Percentiles rank a stretch among this genome's conserved stretches.
Evolutionary conservation across 30 jellyfish, hydroid and myxozoan species (phyloP).

Genomic region (Hydra vulgaris): DNA sequence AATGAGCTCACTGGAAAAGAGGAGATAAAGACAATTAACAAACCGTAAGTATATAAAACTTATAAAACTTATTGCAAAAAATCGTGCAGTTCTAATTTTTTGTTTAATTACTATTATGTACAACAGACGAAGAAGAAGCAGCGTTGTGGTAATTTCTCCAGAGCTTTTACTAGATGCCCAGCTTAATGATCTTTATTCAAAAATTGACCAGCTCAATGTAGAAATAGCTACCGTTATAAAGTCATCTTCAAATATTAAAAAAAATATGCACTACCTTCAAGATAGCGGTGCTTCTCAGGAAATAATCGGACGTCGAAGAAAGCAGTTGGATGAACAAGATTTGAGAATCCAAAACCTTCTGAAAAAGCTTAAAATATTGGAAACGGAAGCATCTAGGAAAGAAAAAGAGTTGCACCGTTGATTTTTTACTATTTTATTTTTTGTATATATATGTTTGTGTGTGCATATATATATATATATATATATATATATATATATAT

Average conservation of each 20-base stretch:
- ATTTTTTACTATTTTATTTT: not conserved
- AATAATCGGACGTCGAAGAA: slow-evolving; percentile 42
- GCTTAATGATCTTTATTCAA: slow-evolving; percentile 55
- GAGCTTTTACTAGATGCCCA: slow-evolving; percentile 55
- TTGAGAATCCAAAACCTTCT: slow-evolving; percentile 47
- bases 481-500: too few relatives aligned
- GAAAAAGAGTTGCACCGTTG: slow-evolving; percentile 25
- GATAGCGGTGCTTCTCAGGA: slow-evolving; percentile 47
- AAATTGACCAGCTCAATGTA: slow-evolving; percentile 58
- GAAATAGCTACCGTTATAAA: slow-evolving; percentile 56
- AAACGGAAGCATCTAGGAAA: slow-evolving; percentile 50
- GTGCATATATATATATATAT: too few relatives aligned
- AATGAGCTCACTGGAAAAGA: slow-evolving; percentile 54
- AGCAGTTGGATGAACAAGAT: slow-evolving; percentile 40
- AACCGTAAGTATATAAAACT: not conserved
- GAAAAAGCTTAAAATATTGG: slow-evolving; percentile 64
- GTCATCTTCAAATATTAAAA: slow-evolving; percentile 54
- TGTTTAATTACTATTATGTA: too few relatives aligned
- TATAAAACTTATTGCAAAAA: slow-evolving; percentile 27
- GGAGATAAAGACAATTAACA: not conserved
- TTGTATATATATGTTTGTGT: too few relatives aligned
- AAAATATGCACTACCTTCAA: slow-evolving; percentile 53
- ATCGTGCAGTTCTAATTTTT: slow-evolving; percentile 30
- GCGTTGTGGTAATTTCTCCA: not conserved
- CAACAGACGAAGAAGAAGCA: not conserved